A percentile compares a stretch with the other conserved stretches of the same genome.
Conservation (phyloP, 2,888 invertebrate genomes). For the Rhamphomyia laevipes region DNA sequence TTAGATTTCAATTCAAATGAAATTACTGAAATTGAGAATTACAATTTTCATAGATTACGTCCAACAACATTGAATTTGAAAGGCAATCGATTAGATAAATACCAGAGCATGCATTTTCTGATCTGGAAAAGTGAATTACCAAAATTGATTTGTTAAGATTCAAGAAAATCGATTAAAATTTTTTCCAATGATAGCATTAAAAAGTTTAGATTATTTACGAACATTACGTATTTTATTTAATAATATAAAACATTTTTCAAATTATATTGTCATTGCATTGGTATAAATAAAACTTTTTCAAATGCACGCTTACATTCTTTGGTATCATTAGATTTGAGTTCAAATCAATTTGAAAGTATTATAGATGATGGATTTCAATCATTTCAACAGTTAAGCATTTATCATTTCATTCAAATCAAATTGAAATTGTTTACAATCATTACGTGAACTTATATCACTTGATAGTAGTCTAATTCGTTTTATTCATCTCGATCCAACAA, state of each 20-base stretch:
- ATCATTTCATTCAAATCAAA: slow-evolving; percentile 73
- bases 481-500: slow-evolving; percentile 57
- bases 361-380: slow-evolving; percentile 66
- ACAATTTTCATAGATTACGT: slow-evolving; percentile 76
- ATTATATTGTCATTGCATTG: slow-evolving; percentile 28
- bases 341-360: slow-evolving; percentile 69
- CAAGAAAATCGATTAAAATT: slow-evolving; percentile 71
- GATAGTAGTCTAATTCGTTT: slow-evolving; percentile 84
- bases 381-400: slow-evolving; percentile 66
- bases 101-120: slow-evolving; percentile 72
- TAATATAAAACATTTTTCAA: slow-evolving; percentile 48
- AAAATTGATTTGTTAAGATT: slow-evolving; percentile 81
- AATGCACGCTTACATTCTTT: slow-evolving; percentile 52
- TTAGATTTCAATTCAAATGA: slow-evolving; percentile 76
- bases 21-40: slow-evolving; percentile 71
- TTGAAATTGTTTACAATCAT: slow-evolving; percentile 64
- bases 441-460: slow-evolving; percentile 65
- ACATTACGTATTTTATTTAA: slow-evolving; percentile 70
- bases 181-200: slow-evolving; percentile 70
- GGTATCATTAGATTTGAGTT: slow-evolving; percentile 69
- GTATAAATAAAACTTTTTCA: slow-evolving; percentile 22
- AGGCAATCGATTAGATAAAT: slow-evolving; percentile 68
- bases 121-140: slow-evolving; percentile 62
- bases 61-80: slow-evolving; percentile 71
- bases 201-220: slow-evolving; percentile 59